Base-by-base conservation (phyloP, 2,888 invertebrate genomes). In the Tethea ocularis region DNA sequence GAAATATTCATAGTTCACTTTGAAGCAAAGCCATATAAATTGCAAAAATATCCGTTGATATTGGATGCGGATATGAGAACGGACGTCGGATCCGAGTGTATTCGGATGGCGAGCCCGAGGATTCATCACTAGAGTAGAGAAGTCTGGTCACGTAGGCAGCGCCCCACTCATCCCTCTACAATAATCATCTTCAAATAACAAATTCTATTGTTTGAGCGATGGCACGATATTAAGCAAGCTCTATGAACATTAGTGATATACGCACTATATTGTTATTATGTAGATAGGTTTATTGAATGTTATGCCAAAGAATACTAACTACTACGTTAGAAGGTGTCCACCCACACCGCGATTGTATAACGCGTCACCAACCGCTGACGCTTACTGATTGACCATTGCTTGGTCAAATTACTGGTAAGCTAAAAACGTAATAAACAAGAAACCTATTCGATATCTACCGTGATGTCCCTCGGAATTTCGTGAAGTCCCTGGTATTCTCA, bases 131-230 rank as follows among this genome's bases (percentile, higher is more conserved):
- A n/a, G 52, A 24, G 51, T 24, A 55, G 54, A 22, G 51, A 51
- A 85, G 80, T 80, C 83, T 60, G 59, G 70, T 80, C 87, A 87
- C 87, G 86, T 83, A 61, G 56, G 63, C 55, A 63, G 67, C 38
- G 38, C 66, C 70, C 71, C 69, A 66, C 61, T 69, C 74, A 66
- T 67, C 72, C 72, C 74, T 71, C 66, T 69, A 75, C 73, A 73
- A 77, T 81, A 76, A 80, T 84, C 74, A 78, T 78, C 73, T 68
- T 69, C 71, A 73, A 72, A 75, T 78, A 80, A 76, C 68, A 75
- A 78, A 81, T 80, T 80, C 78, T 79, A 80, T 81, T 82, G 78
- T 80, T 75, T 72, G 65, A 66, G 61, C 62, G 60, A 67, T 62
- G 66, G 61, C 63, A 61, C 60, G 58, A 63, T 69, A 58, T 60